These are phyloP conservation scores for Aplodontia rufa DNA, from an alignment of 2,113 vertebrate species.

Conservation along the genomic window DNA sequence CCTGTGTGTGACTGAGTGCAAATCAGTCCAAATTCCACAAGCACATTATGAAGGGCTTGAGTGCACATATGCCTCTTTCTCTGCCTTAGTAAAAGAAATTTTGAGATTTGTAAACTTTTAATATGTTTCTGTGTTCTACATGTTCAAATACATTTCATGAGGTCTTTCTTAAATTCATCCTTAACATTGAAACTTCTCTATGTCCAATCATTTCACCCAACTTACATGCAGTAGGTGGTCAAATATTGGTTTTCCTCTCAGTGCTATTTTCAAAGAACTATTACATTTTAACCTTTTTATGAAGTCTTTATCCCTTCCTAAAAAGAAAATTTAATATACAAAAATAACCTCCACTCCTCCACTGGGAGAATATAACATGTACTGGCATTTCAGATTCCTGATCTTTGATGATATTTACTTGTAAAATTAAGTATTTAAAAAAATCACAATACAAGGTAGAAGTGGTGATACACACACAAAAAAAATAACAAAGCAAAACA, in stretches of 20 bases:
- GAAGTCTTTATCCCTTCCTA: neutral
- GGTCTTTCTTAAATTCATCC: neutral
- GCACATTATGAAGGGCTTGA: neutral
- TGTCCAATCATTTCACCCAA: neutral
- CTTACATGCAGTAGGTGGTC: neutral
- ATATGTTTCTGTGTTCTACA: neutral
- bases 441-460: neutral
- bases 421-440: conserved; percentile 5
- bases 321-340: conserved; percentile 21
- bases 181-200: neutral
- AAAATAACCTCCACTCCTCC: neutral
- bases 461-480: neutral
- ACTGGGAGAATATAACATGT: neutral
- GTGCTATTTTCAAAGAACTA: neutral
- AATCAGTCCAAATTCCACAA: neutral
- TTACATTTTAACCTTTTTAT: neutral
- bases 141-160: neutral
- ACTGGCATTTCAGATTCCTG: neutral
- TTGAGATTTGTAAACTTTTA: neutral
- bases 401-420: conserved; percentile 13
- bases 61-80: neutral
- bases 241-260: conserved; percentile 58
- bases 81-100: neutral
- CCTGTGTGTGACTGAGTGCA: neutral
- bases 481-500: neutral